phyloP scores from a whole-genome alignment of 2,888 invertebrate species.

The Drosophila monieri region DNA sequence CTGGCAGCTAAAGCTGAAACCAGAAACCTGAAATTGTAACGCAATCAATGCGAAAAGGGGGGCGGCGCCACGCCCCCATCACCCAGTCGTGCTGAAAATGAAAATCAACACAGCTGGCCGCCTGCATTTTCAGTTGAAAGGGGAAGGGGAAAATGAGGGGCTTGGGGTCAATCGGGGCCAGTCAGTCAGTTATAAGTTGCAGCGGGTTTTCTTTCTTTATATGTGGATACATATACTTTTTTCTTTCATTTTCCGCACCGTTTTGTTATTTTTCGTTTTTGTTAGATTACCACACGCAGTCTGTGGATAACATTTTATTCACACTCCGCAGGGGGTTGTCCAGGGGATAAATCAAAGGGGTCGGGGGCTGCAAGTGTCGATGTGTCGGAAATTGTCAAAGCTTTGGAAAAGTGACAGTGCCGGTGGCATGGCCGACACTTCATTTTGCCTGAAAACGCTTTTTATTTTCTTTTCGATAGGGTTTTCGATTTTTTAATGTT shows the following conservation, averaged over 20 bases:
- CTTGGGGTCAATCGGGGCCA: conserved; percentile 30
- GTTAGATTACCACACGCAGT: conserved; percentile 54
- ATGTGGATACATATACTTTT: conserved; percentile 4
- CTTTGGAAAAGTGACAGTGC: conserved; percentile 32
- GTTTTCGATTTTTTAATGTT: not conserved
- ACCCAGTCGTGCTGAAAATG: conserved; percentile 68
- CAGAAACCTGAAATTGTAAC: conserved; percentile 78
- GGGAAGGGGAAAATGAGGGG: conserved; percentile 4
- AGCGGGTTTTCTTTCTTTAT: conserved; percentile 31
- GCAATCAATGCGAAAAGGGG: conserved; percentile 76
- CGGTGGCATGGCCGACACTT: conserved; percentile 51
- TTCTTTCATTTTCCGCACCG: conserved; percentile 11
- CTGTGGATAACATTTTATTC: conserved; percentile 68
- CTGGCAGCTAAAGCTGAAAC: conserved; percentile 42
- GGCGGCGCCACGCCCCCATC: conserved; percentile 55
- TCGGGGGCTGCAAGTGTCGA: conserved; percentile 58
- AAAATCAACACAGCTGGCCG: conserved; percentile 73
- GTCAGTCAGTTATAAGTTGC: conserved; percentile 58
- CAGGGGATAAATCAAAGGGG: conserved; percentile 10
- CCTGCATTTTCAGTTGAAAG: conserved; percentile 5
- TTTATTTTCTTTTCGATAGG: conserved; percentile 8
- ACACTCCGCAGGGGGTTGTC: conserved; percentile 30
- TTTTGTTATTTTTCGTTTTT: conserved; percentile 11
- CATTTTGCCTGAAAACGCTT: conserved; percentile 60
- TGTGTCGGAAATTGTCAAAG: conserved; percentile 75